These are phyloP conservation scores for Mesocricetus auratus DNA, from an alignment of 2,113 vertebrate genomes.

Conservation along the genomic window DNA sequence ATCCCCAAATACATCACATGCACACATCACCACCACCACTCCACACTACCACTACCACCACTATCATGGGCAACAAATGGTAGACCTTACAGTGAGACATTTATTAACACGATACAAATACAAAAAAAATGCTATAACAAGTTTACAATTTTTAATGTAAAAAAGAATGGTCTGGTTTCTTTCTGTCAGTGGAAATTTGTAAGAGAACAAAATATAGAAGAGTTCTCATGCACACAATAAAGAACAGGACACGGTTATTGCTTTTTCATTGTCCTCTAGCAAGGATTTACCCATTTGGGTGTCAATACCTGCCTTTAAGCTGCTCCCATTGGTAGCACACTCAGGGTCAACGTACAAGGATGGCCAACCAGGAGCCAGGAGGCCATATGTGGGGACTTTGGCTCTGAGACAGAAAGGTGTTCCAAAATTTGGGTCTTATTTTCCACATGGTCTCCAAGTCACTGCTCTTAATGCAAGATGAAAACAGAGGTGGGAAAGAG, in stretches of 20 bases:
- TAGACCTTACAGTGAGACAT: background rate
- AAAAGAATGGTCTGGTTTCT: background rate
- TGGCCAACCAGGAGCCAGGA: background rate
- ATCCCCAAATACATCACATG: background rate
- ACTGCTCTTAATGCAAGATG: background rate
- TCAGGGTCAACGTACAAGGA: accelerated
- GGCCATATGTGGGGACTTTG: background rate
- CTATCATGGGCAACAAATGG: background rate
- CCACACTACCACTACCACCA: background rate
- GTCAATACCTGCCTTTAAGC: background rate
- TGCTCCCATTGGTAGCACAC: background rate
- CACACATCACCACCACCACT: background rate
- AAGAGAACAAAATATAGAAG: background rate
- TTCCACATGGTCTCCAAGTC: background rate
- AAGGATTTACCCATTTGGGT: background rate
- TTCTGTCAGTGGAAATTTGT: background rate
- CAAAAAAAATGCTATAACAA: background rate
- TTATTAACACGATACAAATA: background rate
- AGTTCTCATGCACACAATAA: background rate
- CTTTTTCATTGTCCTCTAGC: background rate
- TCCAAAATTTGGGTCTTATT: background rate
- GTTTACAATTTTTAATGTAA: background rate
- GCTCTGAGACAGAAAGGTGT: background rate
- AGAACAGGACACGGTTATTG: background rate
- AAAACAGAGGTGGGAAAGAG: background rate